Evolutionary conservation across 2,113 vertebrate species (phyloP).

Genomic region (Carettochelys insculpta): DNA sequence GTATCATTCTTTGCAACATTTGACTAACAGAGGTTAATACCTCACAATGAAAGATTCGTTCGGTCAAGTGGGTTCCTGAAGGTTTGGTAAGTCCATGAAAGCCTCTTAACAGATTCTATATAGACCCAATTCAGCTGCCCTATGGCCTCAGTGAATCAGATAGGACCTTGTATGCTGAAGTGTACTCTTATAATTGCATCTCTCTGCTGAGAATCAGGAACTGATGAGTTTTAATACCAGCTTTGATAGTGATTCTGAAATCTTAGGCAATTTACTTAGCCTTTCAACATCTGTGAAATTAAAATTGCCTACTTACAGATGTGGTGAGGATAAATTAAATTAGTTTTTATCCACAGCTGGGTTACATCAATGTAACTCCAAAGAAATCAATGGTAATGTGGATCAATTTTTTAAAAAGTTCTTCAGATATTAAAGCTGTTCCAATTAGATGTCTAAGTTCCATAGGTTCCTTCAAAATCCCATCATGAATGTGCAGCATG

Average conservation of each 20-base stretch:
- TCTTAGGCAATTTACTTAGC: neutral
- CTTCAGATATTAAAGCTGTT: constrained; percentile 35
- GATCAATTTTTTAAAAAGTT: constrained; percentile 3
- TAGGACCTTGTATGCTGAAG: neutral
- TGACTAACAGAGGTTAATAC: neutral
- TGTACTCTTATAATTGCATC: neutral
- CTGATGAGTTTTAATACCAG: neutral
- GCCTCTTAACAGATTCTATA: neutral
- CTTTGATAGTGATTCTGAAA: neutral
- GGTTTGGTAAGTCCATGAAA: neutral
- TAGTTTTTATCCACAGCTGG: neutral
- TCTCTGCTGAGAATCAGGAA: neutral
- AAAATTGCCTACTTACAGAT: neutral
- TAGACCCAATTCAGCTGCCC: neutral
- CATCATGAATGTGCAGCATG: neutral
- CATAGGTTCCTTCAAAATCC: neutral
- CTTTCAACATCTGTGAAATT: neutral
- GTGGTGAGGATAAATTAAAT: neutral
- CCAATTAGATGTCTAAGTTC: neutral
- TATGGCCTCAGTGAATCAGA: neutral
- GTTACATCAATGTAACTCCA: neutral
- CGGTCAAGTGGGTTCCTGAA: fast-evolving
- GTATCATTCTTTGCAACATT: neutral
- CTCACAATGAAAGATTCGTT: neutral
- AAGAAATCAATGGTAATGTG: neutral